These are phyloP conservation scores for Archaeoteleia sp. DNA, from an alignment of 2,888 invertebrate genomes.

Conservation along the genomic window DNA sequence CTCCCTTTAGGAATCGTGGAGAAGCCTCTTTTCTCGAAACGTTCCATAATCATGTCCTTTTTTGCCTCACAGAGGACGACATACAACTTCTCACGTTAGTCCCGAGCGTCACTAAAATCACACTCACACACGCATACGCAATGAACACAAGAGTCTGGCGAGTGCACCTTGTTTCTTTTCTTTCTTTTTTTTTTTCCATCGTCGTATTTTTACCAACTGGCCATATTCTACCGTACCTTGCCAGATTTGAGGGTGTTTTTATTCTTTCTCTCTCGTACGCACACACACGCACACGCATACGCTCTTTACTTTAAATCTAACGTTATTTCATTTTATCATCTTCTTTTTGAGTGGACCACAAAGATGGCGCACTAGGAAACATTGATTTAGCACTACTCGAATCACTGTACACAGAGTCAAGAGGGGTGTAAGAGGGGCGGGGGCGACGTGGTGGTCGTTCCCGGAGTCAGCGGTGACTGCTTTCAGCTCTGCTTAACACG, in stretches of 20 bases:
- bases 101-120: constrained; percentile 41
- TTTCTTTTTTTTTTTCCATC: too few relatives aligned
- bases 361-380: constrained; percentile 72
- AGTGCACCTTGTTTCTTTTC: constrained; percentile 41
- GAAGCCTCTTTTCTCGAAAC: constrained; percentile 5
- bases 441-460: constrained; percentile 66
- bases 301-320: constrained; percentile 43
- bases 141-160: constrained; percentile 59
- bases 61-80: constrained; percentile 17
- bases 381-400: constrained; percentile 69
- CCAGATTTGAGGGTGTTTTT: too few relatives aligned
- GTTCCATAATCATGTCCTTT: constrained; percentile 10
- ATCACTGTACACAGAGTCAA: constrained; percentile 72
- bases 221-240: constrained; percentile 18
- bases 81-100: constrained; percentile 34
- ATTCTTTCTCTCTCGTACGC: constrained; percentile 12
- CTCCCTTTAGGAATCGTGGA: too few relatives aligned
- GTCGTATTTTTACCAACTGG: constrained; percentile 36
- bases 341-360: constrained; percentile 61
- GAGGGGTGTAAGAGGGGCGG: constrained; percentile 73
- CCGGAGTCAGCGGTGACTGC: constrained; percentile 73
- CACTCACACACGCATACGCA: constrained; percentile 56
- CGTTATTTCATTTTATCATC: constrained; percentile 34
- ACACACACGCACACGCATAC: constrained; percentile 38
- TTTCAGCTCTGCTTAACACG: constrained; percentile 90